Conservation (phyloP, 2,797 vertebrate species). For the Ficedula albicollis region DNA sequence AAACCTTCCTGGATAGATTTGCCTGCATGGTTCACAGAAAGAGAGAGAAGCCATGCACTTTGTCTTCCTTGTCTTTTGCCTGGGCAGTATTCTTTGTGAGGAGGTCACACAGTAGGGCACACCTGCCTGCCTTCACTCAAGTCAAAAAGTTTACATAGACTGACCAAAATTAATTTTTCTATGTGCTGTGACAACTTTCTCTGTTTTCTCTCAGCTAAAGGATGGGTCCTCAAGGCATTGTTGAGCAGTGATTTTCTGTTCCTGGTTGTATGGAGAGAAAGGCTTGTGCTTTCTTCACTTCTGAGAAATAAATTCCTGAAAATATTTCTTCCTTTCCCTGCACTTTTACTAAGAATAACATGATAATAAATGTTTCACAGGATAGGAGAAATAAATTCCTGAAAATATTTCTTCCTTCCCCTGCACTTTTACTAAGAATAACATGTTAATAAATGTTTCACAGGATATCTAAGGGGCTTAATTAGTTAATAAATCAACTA, state of each 20-base stretch:
- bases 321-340: not conserved
- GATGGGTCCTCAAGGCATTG: not conserved
- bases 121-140: not conserved
- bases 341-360: not conserved
- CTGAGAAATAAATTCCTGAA: not conserved
- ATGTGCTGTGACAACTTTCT: not conserved
- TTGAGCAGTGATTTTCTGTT: not conserved
- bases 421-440: not conserved
- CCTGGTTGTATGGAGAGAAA: not conserved
- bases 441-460: not conserved
- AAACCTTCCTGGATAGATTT: not conserved
- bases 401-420: not conserved
- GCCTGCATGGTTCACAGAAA: not conserved
- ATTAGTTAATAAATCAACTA: conserved; percentile 26
- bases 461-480: not conserved
- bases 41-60: not conserved
- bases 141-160: not conserved
- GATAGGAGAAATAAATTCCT: not conserved
- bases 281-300: not conserved
- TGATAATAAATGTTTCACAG: not conserved
- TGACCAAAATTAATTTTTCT: not conserved
- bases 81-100: not conserved
- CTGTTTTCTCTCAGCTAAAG: not conserved
- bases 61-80: not conserved
- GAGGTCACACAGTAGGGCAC: not conserved